A percentile compares a stretch with the other conserved stretches of the same genome.
These are phyloP conservation scores for Tigriopus californicus DNA, from an alignment of 2,888 invertebrate genomes.

Conservation along the genomic window DNA sequence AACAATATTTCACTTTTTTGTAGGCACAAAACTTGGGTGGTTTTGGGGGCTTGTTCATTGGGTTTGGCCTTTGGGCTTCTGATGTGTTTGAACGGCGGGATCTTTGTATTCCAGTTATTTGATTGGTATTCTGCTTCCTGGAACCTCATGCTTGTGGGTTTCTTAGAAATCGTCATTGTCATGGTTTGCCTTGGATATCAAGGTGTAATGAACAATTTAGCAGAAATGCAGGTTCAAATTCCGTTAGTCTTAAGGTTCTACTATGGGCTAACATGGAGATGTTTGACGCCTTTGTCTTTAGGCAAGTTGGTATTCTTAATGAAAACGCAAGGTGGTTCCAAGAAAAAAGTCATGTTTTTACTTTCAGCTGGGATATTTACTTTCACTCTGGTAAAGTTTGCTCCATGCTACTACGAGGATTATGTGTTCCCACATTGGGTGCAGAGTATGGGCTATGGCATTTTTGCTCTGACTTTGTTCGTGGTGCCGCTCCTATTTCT, in stretches of 20 bases:
- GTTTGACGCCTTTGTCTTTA: slow-evolving; percentile 4
- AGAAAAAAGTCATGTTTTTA: background rate
- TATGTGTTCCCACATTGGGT: slow-evolving; percentile 66
- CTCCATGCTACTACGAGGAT: slow-evolving; percentile 47
- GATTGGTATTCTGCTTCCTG: slow-evolving; percentile 31
- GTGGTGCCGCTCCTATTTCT: no score
- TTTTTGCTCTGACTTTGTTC: slow-evolving; percentile 34
- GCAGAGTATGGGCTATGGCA: slow-evolving; percentile 51
- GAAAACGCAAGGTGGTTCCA: no score
- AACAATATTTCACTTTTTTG: background rate
- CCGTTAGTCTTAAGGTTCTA: background rate
- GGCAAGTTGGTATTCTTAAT: background rate
- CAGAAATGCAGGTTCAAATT: background rate
- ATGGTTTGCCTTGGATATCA: slow-evolving; percentile 26
- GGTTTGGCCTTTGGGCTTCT: slow-evolving; percentile 1
- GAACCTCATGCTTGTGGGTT: slow-evolving; percentile 26
- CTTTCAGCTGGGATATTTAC: slow-evolving; percentile 45
- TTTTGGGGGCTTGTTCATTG: background rate
- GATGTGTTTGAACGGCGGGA: slow-evolving; percentile 29
- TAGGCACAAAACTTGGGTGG: background rate
- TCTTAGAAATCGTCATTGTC: slow-evolving; percentile 29
- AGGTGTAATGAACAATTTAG: background rate
- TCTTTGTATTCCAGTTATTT: slow-evolving; percentile 34
- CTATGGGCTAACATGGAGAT: background rate
- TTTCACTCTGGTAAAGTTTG: slow-evolving; percentile 60